Percentiles rank a stretch among this genome's conserved stretches.
Evolutionary conservation across 2,113 vertebrate species (phyloP).

Genomic region (Eulemur rufifrons): DNA sequence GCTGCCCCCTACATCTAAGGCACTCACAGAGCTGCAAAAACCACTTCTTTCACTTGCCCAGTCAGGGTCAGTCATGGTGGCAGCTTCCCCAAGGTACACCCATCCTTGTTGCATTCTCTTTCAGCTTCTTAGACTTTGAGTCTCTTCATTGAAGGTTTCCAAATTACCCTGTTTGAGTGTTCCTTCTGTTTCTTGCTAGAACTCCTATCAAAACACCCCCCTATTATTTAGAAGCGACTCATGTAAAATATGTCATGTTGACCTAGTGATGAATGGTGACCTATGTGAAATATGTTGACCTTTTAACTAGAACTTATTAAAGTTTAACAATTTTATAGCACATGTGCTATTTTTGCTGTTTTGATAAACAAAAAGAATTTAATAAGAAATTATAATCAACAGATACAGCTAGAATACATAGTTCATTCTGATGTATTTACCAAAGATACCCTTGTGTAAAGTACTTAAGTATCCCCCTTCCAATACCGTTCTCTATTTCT

Average conservation of each 20-base stretch:
- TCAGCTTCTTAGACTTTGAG: not conserved
- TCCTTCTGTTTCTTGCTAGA: not conserved
- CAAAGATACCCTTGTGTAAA: not conserved
- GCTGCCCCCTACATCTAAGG: not conserved
- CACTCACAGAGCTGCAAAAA: not conserved
- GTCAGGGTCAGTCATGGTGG: too few species aligned
- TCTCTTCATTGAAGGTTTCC: not conserved
- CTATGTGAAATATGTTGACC: not conserved
- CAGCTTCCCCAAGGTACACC: too few species aligned
- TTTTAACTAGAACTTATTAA: constrained; percentile 23
- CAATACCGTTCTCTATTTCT: not conserved
- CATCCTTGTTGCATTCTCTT: not conserved
- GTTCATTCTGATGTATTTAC: not conserved
- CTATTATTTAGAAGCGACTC: not conserved
- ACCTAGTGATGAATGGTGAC: not conserved
- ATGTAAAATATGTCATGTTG: not conserved
- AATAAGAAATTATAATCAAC: constrained; percentile 17
- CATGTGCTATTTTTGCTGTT: not conserved
- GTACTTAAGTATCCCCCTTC: not conserved
- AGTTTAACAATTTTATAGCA: not conserved
- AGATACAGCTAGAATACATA: not conserved
- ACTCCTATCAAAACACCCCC: not conserved
- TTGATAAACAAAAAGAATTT: not conserved
- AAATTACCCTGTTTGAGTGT: not conserved
- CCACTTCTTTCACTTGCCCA: not conserved